Base-by-base conservation (phyloP, 1,140 invertebrate genomes). In the Drosophila serrata region DNA sequence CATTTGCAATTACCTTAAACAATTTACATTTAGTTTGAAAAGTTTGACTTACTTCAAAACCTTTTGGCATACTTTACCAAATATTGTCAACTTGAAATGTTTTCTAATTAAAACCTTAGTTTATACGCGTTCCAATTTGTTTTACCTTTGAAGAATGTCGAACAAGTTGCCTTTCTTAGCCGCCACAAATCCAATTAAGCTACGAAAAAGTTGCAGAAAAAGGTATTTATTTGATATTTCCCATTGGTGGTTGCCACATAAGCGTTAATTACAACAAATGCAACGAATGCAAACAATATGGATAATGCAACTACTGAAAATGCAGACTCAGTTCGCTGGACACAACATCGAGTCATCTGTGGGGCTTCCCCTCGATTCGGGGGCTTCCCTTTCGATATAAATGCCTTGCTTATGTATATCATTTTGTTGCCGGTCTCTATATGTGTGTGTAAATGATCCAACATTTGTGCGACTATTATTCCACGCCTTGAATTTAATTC, bases 401-500 rank as follows among this genome's bases (percentile, higher is more conserved):
- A 81, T 81, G 61, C 40, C 37, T 73, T 73, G 61, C 73, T 68
- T 81, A 62, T 63, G 78, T 76, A 76, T 76, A 81, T 81, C 74
- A 81, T 57, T 69, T 80, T 46, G 67, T 72, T 53, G 27, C 56
- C 17, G 51, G 24, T 11, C 42, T 42, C n/a, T n/a, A n/a, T n/a
- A 13, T 49, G 40, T 42, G 9, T 6, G 35, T 13, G 61, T 64
- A 64, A 59, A 59, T 60, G 62, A 65, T 65, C 31, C 62, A 42
- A 60, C 43, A 59, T 75, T 68, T 76, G 58, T 85, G 70, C 79
- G 72, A 84, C 84, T 80, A 88, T 88, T 90, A 84, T 87, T 87
- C 76, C 60, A 88, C 81, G 80, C 84, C 84, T 87, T 90, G 80
- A 74, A 88, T 88, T 90, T 53, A 82, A 78, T 88, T 81, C 73